Base-by-base conservation (phyloP, 2,113 vertebrate genomes). In the Pseudorasbora parva region DNA sequence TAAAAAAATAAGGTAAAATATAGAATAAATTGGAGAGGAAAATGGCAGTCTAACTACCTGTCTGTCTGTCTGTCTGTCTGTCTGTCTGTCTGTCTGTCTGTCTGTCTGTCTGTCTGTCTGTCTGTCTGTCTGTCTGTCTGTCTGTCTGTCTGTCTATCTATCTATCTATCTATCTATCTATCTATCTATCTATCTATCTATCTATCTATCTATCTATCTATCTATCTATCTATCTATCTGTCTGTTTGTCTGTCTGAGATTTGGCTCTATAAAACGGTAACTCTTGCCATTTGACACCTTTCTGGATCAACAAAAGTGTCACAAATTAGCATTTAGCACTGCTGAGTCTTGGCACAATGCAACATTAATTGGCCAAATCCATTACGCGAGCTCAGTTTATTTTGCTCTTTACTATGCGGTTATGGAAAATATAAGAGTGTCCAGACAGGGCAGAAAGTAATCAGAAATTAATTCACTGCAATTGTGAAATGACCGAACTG, bases 381-480 rank as follows among this genome's bases (percentile, higher is more conserved):
- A 91, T 93, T 91, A 91, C 82, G 88, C 66, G 89, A 82, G 87
- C 87, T 84, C 89, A 83, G 81, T 85, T 84, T 84, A 82, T 88
- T 84, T 82, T 84, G 56, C 23, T 76, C 82, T 84, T 84, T 85
- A 59, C 82, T 54, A 78, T 49, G 68, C 84, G 87, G 84, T 86
- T 72, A 87, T 71, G 78, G 83, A 71, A 86, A 87, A 83, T 64
- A 69, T 83, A 82, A 15, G 66, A 85, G 71, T 74, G 86, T 73
- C 75, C 45, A 21, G 78, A 79, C 85, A 83, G 82, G 78, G 51
- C 57, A 59, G 89, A 85, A 86, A 84, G 84, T 68, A 75, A 86
- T 78, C 78, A 72, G 23, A 78, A 86, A 78, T 71, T 73, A 81
- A 88, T 82, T 88, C 72, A 69, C 56, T 64, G 57, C 41, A 78